phyloP scores from a whole-genome alignment of 2,797 vertebrate species.

The Pristis pectinata region DNA sequence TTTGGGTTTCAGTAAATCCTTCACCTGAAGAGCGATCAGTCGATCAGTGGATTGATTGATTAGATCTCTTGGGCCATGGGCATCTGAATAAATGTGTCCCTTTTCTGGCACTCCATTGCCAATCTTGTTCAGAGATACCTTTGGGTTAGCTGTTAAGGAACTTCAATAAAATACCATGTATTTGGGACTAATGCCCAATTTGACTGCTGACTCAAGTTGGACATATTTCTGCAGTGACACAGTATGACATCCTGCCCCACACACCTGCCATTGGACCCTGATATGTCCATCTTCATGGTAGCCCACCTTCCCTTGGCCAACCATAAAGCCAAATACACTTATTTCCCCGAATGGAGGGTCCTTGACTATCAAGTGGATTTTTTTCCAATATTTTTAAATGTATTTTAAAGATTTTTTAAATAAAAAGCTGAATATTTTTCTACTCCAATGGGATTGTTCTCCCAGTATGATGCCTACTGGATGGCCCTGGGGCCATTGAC shows the following conservation, averaged over 20 bases:
- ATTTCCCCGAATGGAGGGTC: not conserved
- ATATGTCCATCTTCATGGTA: not conserved
- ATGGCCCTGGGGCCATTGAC: too few relatives aligned
- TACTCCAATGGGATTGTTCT: too few relatives aligned
- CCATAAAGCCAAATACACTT: not conserved
- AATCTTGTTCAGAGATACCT: not conserved
- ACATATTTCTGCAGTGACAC: not conserved
- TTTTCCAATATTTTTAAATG: too few relatives aligned
- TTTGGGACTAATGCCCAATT: not conserved
- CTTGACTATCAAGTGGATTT: not conserved
- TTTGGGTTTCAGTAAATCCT: not conserved
- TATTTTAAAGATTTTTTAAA: too few relatives aligned
- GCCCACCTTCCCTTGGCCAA: not conserved
- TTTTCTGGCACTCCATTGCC: not conserved
- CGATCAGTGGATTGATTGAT: not conserved
- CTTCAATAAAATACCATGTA: not conserved
- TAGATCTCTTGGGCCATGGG: not conserved
- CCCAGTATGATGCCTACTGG: too few relatives aligned
- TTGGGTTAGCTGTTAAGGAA: not conserved
- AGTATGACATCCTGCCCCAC: not conserved
- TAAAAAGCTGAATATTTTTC: too few relatives aligned
- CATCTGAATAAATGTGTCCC: not conserved
- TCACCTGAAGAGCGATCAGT: not conserved
- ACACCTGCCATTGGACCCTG: not conserved
- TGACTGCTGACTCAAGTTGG: not conserved